Evolutionary conservation across 2,113 vertebrate species (phyloP), one percentile per base, ranked within the genome.

Genomic region (Coreoperca whiteheadi): DNA sequence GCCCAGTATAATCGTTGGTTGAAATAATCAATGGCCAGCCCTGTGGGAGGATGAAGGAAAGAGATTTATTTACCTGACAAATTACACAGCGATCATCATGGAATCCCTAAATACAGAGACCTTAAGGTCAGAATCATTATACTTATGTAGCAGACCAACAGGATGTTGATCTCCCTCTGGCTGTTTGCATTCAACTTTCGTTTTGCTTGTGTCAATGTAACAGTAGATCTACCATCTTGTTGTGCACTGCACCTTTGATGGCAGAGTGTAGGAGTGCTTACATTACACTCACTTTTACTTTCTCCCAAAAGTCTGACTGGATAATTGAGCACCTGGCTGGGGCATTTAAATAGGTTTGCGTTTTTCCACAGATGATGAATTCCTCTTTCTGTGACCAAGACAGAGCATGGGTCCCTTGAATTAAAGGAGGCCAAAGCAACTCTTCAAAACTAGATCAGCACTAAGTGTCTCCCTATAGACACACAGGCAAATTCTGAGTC

Each of bases 1-100:
- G 98, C 98, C 98, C 98, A 99, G 88, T 98, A 99, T 84, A 99
- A 93, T 46, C 97, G 97, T 39, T 98, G 97, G 90, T 97, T 97
- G 85, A 98, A 99, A 76, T 96, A 97, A 95, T 99, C 98, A 88
- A 99, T 96, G 8, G 97, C 96, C 48, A 99, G 95, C 74, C 98
- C 98, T 99, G 88, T 86, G 89, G 90, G 88, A 78, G 88, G 85
- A 93, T 71, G 77, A 89, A 81, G 77, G 6, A 84, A 53, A 78
- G 59, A 91, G 18, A 89, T 91, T 90, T 74, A 94, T 89, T 90
- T 92, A 87, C 69, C 74, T 78, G 88, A 84, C 74, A 90, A 92
- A 90, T 91, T 61, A 87, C 71, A 84, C 50, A 60, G 54, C 59
- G 65, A 88, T 91, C 81, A 79, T 37, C 53, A 69, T 50, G 30